phyloP scores from a whole-genome alignment of 2,888 invertebrate genomes.

The Aelia acuminata region DNA sequence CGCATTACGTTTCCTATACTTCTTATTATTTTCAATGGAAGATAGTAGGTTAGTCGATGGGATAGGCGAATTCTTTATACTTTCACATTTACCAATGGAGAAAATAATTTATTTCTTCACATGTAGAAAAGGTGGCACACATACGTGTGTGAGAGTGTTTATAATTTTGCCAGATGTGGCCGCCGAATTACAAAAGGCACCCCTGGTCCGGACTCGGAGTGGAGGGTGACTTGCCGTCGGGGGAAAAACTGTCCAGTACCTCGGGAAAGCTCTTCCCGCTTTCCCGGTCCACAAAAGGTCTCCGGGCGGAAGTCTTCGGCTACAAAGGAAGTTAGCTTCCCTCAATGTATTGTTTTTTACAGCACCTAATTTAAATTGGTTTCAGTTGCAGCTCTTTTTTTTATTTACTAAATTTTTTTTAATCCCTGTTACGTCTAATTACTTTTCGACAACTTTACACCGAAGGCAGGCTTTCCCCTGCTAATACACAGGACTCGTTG shows the following conservation, averaged over 20 bases:
- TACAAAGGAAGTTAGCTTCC: neutral
- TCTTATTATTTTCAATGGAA: neutral
- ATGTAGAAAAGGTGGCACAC: neutral
- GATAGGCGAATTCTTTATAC: neutral
- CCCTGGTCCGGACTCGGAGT: neutral
- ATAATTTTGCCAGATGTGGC: slow-evolving; percentile 12
- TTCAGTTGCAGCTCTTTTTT: neutral
- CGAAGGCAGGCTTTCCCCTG: neutral
- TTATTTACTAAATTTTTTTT: too few species aligned
- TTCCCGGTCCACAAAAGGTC: slow-evolving; percentile 14
- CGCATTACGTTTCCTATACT: too few species aligned
- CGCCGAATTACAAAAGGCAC: neutral
- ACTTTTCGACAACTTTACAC: neutral
- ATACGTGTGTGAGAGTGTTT: slow-evolving; percentile 37
- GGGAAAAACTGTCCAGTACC: neutral
- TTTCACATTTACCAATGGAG: neutral
- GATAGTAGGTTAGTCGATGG: neutral
- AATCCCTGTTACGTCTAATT: neutral
- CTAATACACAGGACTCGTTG: neutral
- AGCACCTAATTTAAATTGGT: neutral
- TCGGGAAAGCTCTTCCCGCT: slow-evolving; percentile 39
- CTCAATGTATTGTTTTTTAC: neutral
- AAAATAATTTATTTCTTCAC: slow-evolving; percentile 17
- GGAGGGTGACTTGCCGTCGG: slow-evolving; percentile 1
- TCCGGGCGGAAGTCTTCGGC: neutral